A percentile compares a stretch with the other conserved stretches of the same genome.
Evolutionary conservation across 2,888 invertebrate genomes (phyloP).

Genomic region (Hermaeophaga mercurialis): DNA sequence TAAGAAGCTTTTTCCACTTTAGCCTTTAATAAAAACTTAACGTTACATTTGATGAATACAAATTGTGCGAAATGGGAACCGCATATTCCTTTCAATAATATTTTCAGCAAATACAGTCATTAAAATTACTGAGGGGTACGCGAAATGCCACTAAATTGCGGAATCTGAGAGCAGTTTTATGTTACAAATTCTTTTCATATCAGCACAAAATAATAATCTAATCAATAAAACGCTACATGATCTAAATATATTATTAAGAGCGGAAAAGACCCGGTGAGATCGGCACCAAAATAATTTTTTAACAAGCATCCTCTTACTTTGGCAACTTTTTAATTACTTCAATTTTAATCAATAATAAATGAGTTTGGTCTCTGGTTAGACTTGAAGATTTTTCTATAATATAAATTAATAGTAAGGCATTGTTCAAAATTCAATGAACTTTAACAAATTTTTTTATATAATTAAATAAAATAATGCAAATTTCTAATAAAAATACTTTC

Average conservation of each 20-base stretch:
- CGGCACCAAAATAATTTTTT: too few relatives aligned
- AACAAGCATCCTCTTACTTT: too few relatives aligned
- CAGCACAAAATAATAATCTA: constrained; percentile 25
- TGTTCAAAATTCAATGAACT: too few relatives aligned
- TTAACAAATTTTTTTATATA: too few relatives aligned
- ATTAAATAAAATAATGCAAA: too few relatives aligned
- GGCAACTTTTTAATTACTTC: too few relatives aligned
- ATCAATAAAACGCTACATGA: constrained; percentile 26
- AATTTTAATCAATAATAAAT: too few relatives aligned
- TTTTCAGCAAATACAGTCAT: constrained; percentile 33
- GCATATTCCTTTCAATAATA: constrained; percentile 35
- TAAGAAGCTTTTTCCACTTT: constrained; percentile 21
- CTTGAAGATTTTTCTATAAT: too few relatives aligned
- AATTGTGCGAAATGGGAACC: constrained; percentile 20
- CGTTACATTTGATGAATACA: constrained; percentile 27
- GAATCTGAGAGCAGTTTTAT: constrained; percentile 21
- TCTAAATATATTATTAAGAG: constrained; percentile 23
- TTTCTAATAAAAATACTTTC: too few relatives aligned
- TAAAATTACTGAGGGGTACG: constrained; percentile 33
- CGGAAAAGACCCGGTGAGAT: neutral
- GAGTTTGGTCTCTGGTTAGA: too few relatives aligned
- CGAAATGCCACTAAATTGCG: constrained; percentile 27
- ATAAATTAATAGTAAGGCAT: too few relatives aligned
- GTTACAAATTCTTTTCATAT: constrained; percentile 28
- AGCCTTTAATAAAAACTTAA: constrained; percentile 34